Base-by-base conservation (phyloP, 2,797 vertebrate species). In the Limnodromus scolopaceus region DNA sequence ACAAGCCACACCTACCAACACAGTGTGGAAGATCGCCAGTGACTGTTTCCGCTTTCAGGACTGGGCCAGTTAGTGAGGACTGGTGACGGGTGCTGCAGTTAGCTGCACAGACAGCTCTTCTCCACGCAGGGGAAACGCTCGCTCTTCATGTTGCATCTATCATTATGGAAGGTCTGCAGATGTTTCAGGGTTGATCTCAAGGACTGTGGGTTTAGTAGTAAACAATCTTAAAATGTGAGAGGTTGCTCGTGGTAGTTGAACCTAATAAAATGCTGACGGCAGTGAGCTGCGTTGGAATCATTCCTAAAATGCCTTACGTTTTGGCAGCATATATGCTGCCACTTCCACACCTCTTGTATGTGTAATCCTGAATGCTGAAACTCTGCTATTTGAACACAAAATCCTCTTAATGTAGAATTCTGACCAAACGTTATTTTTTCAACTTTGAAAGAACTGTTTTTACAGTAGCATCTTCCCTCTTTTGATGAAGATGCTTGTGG, bases 41-140 rank as follows among this genome's bases (percentile, higher is more conserved):
- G 99, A 99, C 94, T 99, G 99, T 97, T 99, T 99, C 98, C 98
- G 99, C 87, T 99, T 99, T 96, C 99, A 99, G 83, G 99, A 99
- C 96, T 99, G 99, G 99, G 98, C 98, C 75, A 99, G 94, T 83
- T 98, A 98, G 95, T 81, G 76, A 66, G 71, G 57, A 7, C 4
- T 7, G 86, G 17, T 61, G 10, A 3, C 1, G 2, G 77, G 80
- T 25, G n/a, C 28, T 76, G 60, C 7, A 13, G 63, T 6, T 39
- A 57, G 20, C 60, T 34, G 65, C 60, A 17, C 6, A 7, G 89
- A 68, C 76, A 51, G 64, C 45, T 6, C 1, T 65, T 43, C 75
- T 63, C 49, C 69, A 11, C 3, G 2, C 30, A 0, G 18, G 85
- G 54, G 58, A 46, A 14, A 17, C 5, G 2, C 41, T 48, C 12